These are phyloP conservation scores for Thoracochromis brauschi DNA, from an alignment of 2,113 vertebrate species.

Conservation along the genomic window DNA sequence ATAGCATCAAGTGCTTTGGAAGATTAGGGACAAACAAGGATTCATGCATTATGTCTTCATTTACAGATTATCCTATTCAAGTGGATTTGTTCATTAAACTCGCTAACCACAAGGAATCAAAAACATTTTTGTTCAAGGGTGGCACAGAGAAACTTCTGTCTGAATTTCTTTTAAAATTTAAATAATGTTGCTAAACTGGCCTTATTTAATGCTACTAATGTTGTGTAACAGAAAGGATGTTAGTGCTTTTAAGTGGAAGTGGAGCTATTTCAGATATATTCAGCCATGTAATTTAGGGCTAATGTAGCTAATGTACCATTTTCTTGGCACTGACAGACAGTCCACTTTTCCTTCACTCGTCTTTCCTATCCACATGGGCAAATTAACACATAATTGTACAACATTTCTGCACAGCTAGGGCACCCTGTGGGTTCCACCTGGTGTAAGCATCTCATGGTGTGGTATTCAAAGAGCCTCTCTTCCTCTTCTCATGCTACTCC, in stretches of 20 bases:
- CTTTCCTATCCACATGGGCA: slow-evolving; percentile 13
- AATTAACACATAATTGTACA: slow-evolving; percentile 60
- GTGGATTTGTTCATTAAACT: neutral
- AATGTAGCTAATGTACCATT: slow-evolving; percentile 28
- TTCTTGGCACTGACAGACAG: slow-evolving; percentile 13
- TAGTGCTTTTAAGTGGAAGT: neutral
- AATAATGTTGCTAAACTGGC: neutral
- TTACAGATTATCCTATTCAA: neutral
- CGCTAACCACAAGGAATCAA: neutral
- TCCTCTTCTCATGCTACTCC: slow-evolving; percentile 49
- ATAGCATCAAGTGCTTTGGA: neutral
- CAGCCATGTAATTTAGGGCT: slow-evolving; percentile 6
- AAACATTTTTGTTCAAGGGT: neutral
- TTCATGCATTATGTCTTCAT: neutral
- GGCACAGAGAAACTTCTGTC: neutral
- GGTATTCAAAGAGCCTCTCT: slow-evolving; percentile 45
- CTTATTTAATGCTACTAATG: neutral
- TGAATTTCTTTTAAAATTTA: neutral
- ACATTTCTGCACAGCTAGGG: slow-evolving; percentile 61
- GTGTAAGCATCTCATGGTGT: neutral
- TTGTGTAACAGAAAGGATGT: neutral
- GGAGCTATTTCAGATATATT: slow-evolving; percentile 8
- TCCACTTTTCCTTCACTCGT: neutral
- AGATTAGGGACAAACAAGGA: slow-evolving; percentile 16
- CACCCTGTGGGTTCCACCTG: slow-evolving; percentile 48